phyloP scores from a whole-genome alignment of 2,113 vertebrate species.

The Charadrius vociferus region DNA sequence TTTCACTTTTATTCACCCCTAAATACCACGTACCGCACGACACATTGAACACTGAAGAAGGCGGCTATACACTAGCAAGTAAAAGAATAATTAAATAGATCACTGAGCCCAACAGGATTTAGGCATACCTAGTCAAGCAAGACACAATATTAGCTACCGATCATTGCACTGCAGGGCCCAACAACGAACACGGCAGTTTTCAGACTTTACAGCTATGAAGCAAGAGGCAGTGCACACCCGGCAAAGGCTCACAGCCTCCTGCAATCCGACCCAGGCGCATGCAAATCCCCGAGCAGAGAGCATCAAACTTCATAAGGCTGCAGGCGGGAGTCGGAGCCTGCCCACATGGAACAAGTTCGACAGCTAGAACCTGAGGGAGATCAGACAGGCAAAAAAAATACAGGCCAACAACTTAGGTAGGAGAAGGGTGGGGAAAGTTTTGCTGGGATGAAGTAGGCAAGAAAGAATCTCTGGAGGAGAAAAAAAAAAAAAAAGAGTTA shows the following conservation, averaged over 20 bases:
- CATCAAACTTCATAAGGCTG: background rate
- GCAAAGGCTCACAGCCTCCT: background rate
- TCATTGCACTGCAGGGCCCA: background rate
- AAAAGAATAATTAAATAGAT: background rate
- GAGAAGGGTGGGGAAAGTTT: background rate
- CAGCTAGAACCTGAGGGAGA: background rate
- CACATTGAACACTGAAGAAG: rapidly evolving
- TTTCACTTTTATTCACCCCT: background rate
- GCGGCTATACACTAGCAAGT: rapidly evolving
- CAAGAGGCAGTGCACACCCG: background rate
- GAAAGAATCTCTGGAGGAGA: slow-evolving; percentile 27
- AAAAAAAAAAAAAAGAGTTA: background rate
- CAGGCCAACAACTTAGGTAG: background rate
- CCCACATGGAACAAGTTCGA: background rate
- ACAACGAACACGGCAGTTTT: background rate
- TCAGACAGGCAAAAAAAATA: background rate
- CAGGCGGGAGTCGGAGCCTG: background rate
- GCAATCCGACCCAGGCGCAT: background rate
- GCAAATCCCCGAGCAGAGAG: background rate
- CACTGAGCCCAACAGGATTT: slow-evolving; percentile 2
- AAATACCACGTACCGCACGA: rapidly evolving
- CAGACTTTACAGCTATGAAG: background rate
- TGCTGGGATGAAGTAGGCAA: background rate
- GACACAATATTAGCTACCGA: background rate
- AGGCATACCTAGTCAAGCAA: background rate